phyloP scores from a whole-genome alignment of 2,113 vertebrate genomes.

The Rana temporaria region DNA sequence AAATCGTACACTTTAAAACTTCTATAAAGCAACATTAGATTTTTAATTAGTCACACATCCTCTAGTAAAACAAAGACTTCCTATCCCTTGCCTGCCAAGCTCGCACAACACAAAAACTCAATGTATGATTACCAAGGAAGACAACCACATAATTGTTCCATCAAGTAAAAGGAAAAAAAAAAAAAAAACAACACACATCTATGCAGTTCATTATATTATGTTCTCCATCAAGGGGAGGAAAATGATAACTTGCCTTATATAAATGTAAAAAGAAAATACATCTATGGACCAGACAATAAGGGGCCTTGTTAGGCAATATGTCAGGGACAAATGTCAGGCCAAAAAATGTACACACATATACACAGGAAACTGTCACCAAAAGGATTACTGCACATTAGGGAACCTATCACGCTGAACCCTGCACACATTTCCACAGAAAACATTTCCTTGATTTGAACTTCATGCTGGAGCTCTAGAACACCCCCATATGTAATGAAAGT shows the following conservation, averaged over 20 bases:
- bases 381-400: no score
- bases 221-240: background rate
- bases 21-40: no score
- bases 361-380: no score
- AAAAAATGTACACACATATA: no score
- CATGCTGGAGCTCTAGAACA: no score
- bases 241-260: background rate
- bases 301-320: background rate
- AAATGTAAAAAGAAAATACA: background rate
- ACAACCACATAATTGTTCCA: conserved; percentile 2
- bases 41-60: background rate
- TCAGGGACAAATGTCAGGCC: background rate
- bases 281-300: background rate
- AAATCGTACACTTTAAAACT: no score
- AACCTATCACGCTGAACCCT: no score
- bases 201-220: conserved; percentile 3
- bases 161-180: background rate
- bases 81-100: background rate
- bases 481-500: no score
- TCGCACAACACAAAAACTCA: background rate
- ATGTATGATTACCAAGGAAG: background rate
- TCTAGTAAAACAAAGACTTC: background rate
- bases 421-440: no score
- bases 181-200: background rate
- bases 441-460: no score